These are phyloP conservation scores for Sturnira hondurensis DNA, from an alignment of 2,113 vertebrate genomes.

Conservation along the genomic window DNA sequence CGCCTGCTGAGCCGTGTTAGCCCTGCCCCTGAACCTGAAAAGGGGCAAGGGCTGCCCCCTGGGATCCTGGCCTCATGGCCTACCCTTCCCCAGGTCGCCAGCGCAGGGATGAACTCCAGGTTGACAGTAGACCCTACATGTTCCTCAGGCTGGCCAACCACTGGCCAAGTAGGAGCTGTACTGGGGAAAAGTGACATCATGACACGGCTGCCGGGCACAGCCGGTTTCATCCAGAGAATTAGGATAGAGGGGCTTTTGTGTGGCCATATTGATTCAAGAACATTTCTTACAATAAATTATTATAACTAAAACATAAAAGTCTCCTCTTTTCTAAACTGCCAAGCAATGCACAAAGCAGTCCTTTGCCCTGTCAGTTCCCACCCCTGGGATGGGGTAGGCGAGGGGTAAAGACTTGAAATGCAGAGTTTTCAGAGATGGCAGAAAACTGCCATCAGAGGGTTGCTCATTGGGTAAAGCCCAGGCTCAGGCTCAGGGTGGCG, in stretches of 20 bases:
- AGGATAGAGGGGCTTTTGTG: background rate
- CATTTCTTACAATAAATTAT: background rate
- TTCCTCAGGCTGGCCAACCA: background rate
- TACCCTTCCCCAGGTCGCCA: background rate
- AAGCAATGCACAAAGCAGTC: background rate
- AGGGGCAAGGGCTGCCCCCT: no score
- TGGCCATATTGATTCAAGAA: background rate
- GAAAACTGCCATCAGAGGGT: no score
- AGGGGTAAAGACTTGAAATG: background rate
- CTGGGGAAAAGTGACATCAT: background rate
- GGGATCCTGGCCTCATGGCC: background rate
- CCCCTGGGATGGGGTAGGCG: background rate
- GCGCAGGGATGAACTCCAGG: background rate
- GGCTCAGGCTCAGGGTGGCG: background rate
- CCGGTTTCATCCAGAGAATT: background rate
- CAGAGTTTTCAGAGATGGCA: background rate
- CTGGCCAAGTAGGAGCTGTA: background rate
- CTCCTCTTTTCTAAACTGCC: background rate
- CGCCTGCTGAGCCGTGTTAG: fast-evolving
- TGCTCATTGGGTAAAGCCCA: background rate
- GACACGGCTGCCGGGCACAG: background rate
- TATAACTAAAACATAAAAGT: background rate
- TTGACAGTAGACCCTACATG: background rate
- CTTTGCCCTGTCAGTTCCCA: background rate
- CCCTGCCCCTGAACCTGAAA: background rate